phyloP scores from a whole-genome alignment of 92 coral and sea anemone species.

The Isaurus tuberculatus region DNA sequence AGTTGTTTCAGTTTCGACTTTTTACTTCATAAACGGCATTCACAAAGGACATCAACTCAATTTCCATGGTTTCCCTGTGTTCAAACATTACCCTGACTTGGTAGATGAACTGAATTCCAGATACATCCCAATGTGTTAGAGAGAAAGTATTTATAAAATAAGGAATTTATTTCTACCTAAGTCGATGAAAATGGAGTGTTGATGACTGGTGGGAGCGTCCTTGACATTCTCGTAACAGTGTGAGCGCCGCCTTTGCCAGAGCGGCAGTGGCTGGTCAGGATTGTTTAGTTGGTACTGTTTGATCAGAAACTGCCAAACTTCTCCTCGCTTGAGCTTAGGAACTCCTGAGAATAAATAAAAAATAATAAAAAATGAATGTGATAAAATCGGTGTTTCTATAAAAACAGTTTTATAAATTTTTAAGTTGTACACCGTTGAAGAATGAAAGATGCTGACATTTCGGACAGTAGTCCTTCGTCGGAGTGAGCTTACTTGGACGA shows the following conservation, averaged over 20 bases:
- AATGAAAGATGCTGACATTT: no score
- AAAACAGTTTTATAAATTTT: no score
- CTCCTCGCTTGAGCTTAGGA: conserved; percentile 89
- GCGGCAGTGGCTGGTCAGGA: conserved; percentile 48
- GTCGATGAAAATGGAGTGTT: conserved; percentile 96
- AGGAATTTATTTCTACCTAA: conserved; percentile 72
- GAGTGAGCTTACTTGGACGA: no score
- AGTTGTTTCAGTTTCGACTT: no score
- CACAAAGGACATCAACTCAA: background rate
- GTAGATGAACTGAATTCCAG: background rate
- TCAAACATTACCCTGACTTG: background rate
- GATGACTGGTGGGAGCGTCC: conserved; percentile 81
- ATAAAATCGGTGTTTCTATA: no score
- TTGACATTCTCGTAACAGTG: conserved; percentile 66
- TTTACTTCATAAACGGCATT: background rate
- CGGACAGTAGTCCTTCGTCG: no score
- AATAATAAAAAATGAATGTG: no score
- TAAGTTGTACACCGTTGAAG: no score
- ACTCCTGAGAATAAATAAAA: conserved; percentile 80
- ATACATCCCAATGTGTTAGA: background rate
- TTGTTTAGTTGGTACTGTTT: conserved; percentile 75
- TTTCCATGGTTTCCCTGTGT: background rate
- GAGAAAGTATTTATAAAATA: background rate
- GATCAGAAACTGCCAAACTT: conserved; percentile 90
- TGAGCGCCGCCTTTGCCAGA: conserved; percentile 54